Conservation (phyloP, 2,797 vertebrate genomes). For the Pseudochaenichthys georgianus region DNA sequence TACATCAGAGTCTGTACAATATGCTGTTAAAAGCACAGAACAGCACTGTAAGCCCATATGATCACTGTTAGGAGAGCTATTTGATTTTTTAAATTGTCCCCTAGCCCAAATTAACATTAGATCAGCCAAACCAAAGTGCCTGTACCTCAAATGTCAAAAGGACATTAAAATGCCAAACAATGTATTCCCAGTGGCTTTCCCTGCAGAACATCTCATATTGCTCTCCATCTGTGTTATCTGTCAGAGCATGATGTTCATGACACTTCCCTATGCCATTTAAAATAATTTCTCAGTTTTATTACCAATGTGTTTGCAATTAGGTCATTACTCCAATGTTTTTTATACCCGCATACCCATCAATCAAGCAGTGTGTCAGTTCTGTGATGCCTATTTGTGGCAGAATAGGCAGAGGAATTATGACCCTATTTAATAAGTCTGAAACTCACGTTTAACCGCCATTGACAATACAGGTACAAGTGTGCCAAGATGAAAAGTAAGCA, state of each 20-base stretch:
- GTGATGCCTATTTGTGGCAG: not conserved
- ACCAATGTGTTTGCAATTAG: slow-evolving; percentile 40
- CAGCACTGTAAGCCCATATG: not conserved
- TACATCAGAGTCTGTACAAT: not conserved
- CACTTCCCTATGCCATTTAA: slow-evolving; percentile 33
- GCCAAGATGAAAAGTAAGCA: too few species aligned
- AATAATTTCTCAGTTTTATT: slow-evolving; percentile 8
- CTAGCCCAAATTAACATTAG: slow-evolving; percentile 39
- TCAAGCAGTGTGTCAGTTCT: not conserved
- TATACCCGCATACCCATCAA: slow-evolving; percentile 2
- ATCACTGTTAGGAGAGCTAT: slow-evolving; percentile 9
- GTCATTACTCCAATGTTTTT: slow-evolving; percentile 28
- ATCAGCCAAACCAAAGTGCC: slow-evolving; percentile 51
- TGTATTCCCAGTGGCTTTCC: slow-evolving; percentile 4
- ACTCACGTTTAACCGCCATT: not conserved
- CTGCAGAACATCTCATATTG: slow-evolving; percentile 1
- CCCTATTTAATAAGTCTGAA: not conserved
- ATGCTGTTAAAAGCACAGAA: not conserved
- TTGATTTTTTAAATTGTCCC: slow-evolving; percentile 21
- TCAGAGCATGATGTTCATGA: slow-evolving; percentile 28
- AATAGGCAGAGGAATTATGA: not conserved
- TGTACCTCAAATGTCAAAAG: slow-evolving; percentile 7
- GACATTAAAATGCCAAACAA: slow-evolving; percentile 23
- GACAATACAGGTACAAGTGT: not conserved
- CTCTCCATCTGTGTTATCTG: slow-evolving; percentile 9